Conservation (phyloP, 2,888 invertebrate genomes). For the Pterostichus madidus region DNA sequence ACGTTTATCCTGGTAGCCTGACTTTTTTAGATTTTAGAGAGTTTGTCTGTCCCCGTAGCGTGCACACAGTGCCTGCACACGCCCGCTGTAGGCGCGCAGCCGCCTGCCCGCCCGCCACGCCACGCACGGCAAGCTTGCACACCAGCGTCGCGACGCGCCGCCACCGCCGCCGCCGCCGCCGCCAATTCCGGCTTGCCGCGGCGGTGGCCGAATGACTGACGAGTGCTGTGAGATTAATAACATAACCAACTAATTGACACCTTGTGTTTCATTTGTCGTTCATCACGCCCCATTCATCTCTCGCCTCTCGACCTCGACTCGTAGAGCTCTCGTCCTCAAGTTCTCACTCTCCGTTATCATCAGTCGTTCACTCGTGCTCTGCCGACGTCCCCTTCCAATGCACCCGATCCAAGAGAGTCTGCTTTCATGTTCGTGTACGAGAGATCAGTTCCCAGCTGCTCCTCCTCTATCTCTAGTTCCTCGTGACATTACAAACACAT, state of each 20-base stretch:
- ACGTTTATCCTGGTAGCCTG: constrained; percentile 64
- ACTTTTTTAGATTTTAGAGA: constrained; percentile 61
- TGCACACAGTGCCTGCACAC: constrained; percentile 69
- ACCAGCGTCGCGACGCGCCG: constrained; percentile 60
- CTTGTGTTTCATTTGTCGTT: constrained; percentile 41
- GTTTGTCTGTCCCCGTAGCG: constrained; percentile 68
- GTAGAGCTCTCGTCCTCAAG: constrained; percentile 45
- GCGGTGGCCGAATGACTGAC: constrained; percentile 65
- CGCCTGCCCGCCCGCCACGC: constrained; percentile 66
- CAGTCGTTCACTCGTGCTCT: constrained; percentile 65
- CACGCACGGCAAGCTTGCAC: constrained; percentile 68
- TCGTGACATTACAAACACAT: constrained; percentile 45
- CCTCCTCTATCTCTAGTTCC: constrained; percentile 1
- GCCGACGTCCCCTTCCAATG: constrained; percentile 48
- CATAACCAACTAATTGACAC: constrained; percentile 63
- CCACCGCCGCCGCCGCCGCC: constrained; percentile 43
- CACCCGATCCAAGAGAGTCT: constrained; percentile 25
- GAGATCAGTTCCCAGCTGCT: constrained; percentile 27
- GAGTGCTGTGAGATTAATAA: constrained; percentile 66
- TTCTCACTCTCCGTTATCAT: constrained; percentile 56
- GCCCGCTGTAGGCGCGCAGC: constrained; percentile 67
- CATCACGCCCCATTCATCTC: constrained; percentile 14
- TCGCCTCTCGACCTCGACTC: constrained; percentile 58
- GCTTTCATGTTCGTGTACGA: constrained; percentile 27
- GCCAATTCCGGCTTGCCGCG: constrained; percentile 21